Evolutionary conservation across 1,140 invertebrate genomes (phyloP), one percentile per base, ranked within the genome.

Genomic region (Agraylea sexmaculata): DNA sequence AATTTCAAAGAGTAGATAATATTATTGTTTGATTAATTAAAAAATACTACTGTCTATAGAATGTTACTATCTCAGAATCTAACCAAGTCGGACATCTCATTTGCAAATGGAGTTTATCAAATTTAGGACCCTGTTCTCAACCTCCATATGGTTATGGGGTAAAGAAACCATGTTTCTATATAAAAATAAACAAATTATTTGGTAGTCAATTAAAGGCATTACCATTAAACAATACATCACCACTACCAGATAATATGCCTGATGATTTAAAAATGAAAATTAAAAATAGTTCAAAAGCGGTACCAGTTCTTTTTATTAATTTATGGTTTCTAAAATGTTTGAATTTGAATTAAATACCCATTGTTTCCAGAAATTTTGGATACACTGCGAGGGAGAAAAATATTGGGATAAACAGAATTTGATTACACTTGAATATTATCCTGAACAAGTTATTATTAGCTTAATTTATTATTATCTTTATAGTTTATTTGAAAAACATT

Each of bases 401-500:
- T 57, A 66, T 12, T 64, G 67, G 13, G 73, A 77, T 51, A 53
- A 58, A 42, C 73, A 76, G 45, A 71, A 73, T 47, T 63, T 73
- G 45, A 69, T 70, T 5, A 52, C 52, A 7, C 51, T 77, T 15
- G 42, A 50, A 1, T 74, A 70, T 51, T 54, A 53, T 42, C 71
- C 71, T 10, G 17, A 23, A 15, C 52, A 54, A 49, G 59, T 58
- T 45, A 62, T 65, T 39, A 39, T 41, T 10, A 38, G 11, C 10
- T 1, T 13, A 6, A 37, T 34, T 11, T 20, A 40, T 36, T 34
- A 40, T 10, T 32, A 40, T 36, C 4, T 37, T 18, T 17, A 1
- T 10, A 33, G 10, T 32, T 22, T 18, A 7, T 36, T 11, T 40
- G 38, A 16, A n/a, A 38, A 8, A 12, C 17, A 23, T 42, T 29